A percentile compares a stretch with the other conserved stretches of the same genome.
Conservation (phyloP, 2,113 vertebrate species). For the Platichthys stellatus region DNA sequence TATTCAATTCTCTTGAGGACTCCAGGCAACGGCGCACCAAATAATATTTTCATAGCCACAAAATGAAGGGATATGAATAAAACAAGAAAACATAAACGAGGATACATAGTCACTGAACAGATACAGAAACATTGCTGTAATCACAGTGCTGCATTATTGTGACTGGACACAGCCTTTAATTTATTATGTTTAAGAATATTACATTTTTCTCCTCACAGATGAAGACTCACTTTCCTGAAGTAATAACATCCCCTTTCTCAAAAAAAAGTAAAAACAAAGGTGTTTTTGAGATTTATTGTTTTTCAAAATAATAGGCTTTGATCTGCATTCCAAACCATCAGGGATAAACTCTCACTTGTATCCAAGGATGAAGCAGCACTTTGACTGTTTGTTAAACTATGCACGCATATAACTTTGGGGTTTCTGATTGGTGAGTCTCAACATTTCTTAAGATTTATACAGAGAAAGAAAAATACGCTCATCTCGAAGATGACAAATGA, state of each 20-base stretch:
- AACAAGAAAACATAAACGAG: conserved; percentile 9
- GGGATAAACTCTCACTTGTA: conserved; percentile 25
- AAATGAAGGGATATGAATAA: conserved; percentile 15
- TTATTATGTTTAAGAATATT: conserved; percentile 15
- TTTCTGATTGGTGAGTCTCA: conserved; percentile 25
- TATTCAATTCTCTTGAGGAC: conserved; percentile 75
- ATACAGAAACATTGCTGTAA: background rate
- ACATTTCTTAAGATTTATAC: conserved; percentile 9
- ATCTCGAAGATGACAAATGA: conserved; percentile 44
- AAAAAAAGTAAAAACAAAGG: conserved; percentile 5
- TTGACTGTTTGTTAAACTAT: conserved; percentile 31
- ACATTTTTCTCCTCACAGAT: conserved; percentile 1
- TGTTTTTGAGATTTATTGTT: background rate
- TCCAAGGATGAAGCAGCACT: conserved; percentile 31
- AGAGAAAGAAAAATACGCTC: conserved; percentile 12
- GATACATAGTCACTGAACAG: background rate
- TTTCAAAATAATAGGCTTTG: conserved; percentile 35
- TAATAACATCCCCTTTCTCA: conserved; percentile 20
- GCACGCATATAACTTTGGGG: background rate
- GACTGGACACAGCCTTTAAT: background rate
- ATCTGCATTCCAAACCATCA: conserved; percentile 35
- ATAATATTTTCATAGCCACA: conserved; percentile 5
- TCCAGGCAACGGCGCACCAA: conserved; percentile 24
- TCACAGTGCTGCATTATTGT: background rate
- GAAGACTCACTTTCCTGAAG: conserved; percentile 8